Base-by-base conservation (phyloP, 53 echinoderm and acorn worm species). In the Mesocentrotus franciscanus region DNA sequence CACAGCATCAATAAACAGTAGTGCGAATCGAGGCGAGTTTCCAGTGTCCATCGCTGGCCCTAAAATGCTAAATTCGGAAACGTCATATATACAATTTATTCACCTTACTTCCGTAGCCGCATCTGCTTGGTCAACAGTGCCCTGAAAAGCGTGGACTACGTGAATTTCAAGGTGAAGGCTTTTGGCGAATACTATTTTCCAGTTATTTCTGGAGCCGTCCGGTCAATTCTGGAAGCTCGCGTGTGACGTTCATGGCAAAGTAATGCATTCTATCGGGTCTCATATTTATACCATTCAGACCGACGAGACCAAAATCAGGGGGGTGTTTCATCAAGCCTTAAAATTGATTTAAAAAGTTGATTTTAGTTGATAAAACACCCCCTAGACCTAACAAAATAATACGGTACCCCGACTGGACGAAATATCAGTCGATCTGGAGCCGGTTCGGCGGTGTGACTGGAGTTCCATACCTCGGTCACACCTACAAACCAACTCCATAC, bases 31-130 rank as follows among this genome's bases (percentile, higher is more conserved):
- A 11, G 74, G 81, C 36, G 36, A 42, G 81, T 20, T 81, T 42
- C 17, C 6, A 42, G 81, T 18, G 15, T 9, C 33, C 17, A 16
- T 81, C 81, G 36, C 39, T 8, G 22, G 20, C 16, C 81, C 42
- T 18, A 15, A 81, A 81, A 22, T 81, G 32, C 78, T 78, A 32
- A 33, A 32, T 78, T 78, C 34, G 42, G 36, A 81, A 36, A 81
- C 81, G 81, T 81, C 78, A 42, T 76, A 30, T 30, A 75, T 30
- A 76, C 76, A 30, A 68, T 68, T 68, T 68, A 68, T 76, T 76
- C 76, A 32, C 30, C 30, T 14, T 81, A 20, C 81, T 81, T 36
- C 39, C 81, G 42, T 9, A 20, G 42, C 81, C 81, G 32, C 42
- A 17, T 81, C 81, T 36, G 12, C 36, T 81, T 22, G 20, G 81